A percentile compares a stretch with the other conserved stretches of the same genome.
Evolutionary conservation across 2,888 invertebrate species (phyloP).

Genomic region (Congeria kusceri): DNA sequence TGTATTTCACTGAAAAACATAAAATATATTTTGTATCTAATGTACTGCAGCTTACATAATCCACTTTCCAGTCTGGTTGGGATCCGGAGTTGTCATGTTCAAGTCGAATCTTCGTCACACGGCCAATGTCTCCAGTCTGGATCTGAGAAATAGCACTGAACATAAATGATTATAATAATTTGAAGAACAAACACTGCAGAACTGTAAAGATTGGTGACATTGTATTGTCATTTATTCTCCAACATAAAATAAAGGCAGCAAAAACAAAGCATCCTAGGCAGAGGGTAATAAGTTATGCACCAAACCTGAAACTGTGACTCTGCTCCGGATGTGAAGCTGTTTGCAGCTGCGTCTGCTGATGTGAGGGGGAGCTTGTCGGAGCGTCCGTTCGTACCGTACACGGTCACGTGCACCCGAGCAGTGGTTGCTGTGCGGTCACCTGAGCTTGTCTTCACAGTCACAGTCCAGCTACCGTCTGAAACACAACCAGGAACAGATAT

Average conservation of each 20-base stretch:
- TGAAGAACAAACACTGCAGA: background rate
- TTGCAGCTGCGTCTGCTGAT: slow-evolving; percentile 47
- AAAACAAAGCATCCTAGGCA: background rate
- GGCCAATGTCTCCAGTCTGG: slow-evolving; percentile 77
- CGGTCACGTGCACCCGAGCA: slow-evolving; percentile 78
- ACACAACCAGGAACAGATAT: slow-evolving; percentile 11
- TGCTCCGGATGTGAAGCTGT: slow-evolving; percentile 67
- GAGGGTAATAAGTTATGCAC: background rate
- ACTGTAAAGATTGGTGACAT: no score
- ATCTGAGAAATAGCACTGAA: no score
- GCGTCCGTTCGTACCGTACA: slow-evolving; percentile 77
- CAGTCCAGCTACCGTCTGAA: slow-evolving; percentile 77
- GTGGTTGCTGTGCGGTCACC: slow-evolving; percentile 76
- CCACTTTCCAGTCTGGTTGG: slow-evolving; percentile 78
- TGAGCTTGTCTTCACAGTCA: slow-evolving; percentile 79
- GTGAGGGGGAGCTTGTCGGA: slow-evolving; percentile 74
- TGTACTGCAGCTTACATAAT: slow-evolving; percentile 71
- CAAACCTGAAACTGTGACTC: slow-evolving; percentile 70
- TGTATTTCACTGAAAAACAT: no score
- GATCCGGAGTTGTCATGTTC: slow-evolving; percentile 77
- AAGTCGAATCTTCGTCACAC: slow-evolving; percentile 80
- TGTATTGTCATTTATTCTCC: no score
- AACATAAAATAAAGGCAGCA: no score
- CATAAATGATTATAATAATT: no score
- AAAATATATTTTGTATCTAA: no score